Conservation (phyloP, 1,140 invertebrate genomes). For the Tigriopus japonicus region DNA sequence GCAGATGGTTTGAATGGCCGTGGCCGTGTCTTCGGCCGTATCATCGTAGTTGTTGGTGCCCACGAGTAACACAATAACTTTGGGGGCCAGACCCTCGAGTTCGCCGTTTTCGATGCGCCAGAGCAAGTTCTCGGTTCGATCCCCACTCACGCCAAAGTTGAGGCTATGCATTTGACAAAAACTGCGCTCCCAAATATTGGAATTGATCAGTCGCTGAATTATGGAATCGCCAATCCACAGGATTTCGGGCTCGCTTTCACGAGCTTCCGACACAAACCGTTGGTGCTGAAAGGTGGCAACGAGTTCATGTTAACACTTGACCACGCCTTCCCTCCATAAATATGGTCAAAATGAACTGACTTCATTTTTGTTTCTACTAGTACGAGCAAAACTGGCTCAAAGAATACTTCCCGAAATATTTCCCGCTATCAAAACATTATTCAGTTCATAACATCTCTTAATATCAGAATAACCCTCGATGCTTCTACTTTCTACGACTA, state of each 20-base stretch:
- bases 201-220: conserved; percentile 50
- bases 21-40: conserved; percentile 51
- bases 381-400: too few species aligned
- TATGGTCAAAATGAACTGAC: too few species aligned
- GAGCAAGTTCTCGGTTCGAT: conserved; percentile 65
- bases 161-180: conserved; percentile 69
- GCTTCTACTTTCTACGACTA: too few species aligned
- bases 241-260: conserved; percentile 73
- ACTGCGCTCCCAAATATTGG: conserved; percentile 60
- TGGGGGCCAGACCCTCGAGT: conserved; percentile 64
- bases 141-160: conserved; percentile 73
- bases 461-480: too few species aligned
- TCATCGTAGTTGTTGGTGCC: conserved; percentile 68
- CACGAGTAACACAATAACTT: conserved; percentile 62
- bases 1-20: conserved; percentile 57
- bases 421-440: too few species aligned
- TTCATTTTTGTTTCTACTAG: too few species aligned
- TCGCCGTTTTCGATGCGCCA: conserved; percentile 75
- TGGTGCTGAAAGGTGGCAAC: conserved; percentile 42
- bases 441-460: too few species aligned
- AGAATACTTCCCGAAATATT: too few species aligned
- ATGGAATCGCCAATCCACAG: conserved; percentile 73
- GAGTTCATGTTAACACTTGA: too few species aligned
- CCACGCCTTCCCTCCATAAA: too few species aligned
- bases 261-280: conserved; percentile 53